A percentile compares a stretch with the other conserved stretches of the same genome.
phyloP scores from a whole-genome alignment of 2,888 invertebrate species.

The Baccha elongata region DNA sequence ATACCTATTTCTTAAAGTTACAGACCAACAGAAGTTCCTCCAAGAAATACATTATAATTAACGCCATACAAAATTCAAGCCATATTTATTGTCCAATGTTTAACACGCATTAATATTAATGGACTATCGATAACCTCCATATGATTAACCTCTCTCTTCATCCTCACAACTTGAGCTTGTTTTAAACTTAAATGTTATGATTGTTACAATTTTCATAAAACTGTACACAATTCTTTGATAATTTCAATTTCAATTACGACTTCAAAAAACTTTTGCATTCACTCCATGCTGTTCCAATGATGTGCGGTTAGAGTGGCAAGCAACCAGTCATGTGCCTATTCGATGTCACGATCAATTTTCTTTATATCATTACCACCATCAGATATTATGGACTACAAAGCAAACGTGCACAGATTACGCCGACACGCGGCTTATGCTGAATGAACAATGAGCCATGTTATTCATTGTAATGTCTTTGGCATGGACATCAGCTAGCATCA shows the following conservation, averaged over 20 bases:
- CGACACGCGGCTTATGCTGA: slow-evolving; percentile 25
- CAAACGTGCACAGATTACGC: slow-evolving; percentile 41
- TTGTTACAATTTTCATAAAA: slow-evolving; percentile 20
- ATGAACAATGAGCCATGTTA: slow-evolving; percentile 57
- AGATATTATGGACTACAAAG: slow-evolving; percentile 32
- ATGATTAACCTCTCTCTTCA: slow-evolving; percentile 22
- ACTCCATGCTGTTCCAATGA: slow-evolving; percentile 19
- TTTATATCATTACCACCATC: slow-evolving; percentile 49
- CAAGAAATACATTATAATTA: too few relatives aligned
- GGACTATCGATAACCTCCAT: neutral
- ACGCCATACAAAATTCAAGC: too few relatives aligned
- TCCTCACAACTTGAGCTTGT: slow-evolving; percentile 12
- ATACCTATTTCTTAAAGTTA: too few relatives aligned
- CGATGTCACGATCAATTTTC: slow-evolving; percentile 66
- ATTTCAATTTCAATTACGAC: slow-evolving; percentile 54
- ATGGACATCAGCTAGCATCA: slow-evolving; percentile 9
- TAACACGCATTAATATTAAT: slow-evolving; percentile 7
- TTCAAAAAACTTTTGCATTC: slow-evolving; percentile 21
- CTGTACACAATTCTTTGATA: slow-evolving; percentile 29
- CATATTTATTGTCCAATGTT: neutral
- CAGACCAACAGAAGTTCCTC: too few relatives aligned
- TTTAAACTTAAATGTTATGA: slow-evolving; percentile 18
- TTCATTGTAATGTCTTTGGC: slow-evolving; percentile 55
- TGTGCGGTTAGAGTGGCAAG: slow-evolving; percentile 33
- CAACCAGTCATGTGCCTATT: slow-evolving; percentile 37